These are phyloP conservation scores for Squalus acanthias DNA, from an alignment of 2,797 vertebrate genomes.

Conservation along the genomic window DNA sequence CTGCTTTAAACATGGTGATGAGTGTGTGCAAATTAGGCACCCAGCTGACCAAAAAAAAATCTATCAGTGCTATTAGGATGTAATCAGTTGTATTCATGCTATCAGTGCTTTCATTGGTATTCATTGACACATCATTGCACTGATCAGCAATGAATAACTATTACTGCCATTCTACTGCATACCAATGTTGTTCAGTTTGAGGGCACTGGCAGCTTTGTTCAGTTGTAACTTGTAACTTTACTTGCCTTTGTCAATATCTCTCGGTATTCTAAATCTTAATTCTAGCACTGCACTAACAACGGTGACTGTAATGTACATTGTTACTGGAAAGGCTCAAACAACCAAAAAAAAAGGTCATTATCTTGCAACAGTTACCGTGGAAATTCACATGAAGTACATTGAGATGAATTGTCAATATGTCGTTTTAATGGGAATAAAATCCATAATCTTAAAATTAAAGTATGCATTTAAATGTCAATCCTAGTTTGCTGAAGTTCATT, in stretches of 20 bases:
- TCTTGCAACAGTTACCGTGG: background rate
- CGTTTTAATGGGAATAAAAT: background rate
- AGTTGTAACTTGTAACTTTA: background rate
- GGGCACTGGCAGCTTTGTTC: background rate
- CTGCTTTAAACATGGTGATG: background rate
- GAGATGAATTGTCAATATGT: background rate
- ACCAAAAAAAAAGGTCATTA: background rate
- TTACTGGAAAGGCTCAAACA: background rate
- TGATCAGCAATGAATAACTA: background rate
- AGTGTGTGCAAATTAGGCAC: background rate
- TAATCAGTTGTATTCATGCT: conserved; percentile 8
- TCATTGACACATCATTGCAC: background rate
- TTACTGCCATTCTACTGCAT: background rate
- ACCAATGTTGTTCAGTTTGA: background rate
- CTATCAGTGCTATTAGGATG: background rate
- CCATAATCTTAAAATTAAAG: background rate
- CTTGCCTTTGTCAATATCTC: background rate
- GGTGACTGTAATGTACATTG: background rate
- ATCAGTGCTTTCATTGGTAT: background rate
- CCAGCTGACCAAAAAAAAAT: background rate
- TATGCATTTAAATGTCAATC: background rate
- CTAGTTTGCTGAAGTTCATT: background rate
- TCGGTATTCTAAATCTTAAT: background rate
- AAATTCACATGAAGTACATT: background rate
- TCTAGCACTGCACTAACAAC: background rate